Evolutionary conservation across 2,888 invertebrate genomes (phyloP).

Genomic region (Meliscaeva auricollis): DNA sequence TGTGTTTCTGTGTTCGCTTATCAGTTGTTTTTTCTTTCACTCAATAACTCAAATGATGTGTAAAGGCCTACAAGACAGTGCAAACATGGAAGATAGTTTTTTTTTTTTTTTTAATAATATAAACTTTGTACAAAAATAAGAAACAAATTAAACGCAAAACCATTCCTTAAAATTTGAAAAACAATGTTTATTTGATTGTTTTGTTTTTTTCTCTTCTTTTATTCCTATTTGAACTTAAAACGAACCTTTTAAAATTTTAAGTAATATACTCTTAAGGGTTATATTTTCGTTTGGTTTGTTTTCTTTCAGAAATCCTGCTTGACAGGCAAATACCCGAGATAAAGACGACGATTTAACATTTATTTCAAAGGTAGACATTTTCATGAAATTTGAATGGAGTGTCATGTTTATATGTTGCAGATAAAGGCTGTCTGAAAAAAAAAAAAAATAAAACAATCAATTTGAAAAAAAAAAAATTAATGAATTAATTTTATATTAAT

Average conservation of each 20-base stretch:
- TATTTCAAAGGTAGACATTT: slow-evolving; percentile 77
- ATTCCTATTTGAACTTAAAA: slow-evolving; percentile 63
- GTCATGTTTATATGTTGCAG: slow-evolving; percentile 71
- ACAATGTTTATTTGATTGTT: slow-evolving; percentile 23
- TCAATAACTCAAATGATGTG: slow-evolving; percentile 50
- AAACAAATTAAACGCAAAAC: slow-evolving; percentile 39
- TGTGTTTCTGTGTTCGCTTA: slow-evolving; percentile 55
- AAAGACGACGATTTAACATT: slow-evolving; percentile 77
- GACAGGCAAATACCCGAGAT: slow-evolving; percentile 77
- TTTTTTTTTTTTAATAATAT: slow-evolving; percentile 26
- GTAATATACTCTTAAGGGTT: slow-evolving; percentile 70
- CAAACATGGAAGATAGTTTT: slow-evolving; percentile 31
- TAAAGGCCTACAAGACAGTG: slow-evolving; percentile 50
- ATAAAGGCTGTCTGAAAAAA: slow-evolving; percentile 77
- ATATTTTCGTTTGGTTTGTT: slow-evolving; percentile 75
- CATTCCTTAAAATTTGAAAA: slow-evolving; percentile 54
- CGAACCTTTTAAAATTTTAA: slow-evolving; percentile 76
- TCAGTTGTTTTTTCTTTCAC: slow-evolving; percentile 43
- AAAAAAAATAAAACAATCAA: neutral
- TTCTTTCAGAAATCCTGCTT: slow-evolving; percentile 78
- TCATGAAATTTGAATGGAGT: slow-evolving; percentile 53
- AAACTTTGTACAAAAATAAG: slow-evolving; percentile 62
- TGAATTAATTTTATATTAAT: neutral
- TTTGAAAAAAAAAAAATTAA: neutral
- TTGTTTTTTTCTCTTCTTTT: slow-evolving; percentile 14